Evolutionary conservation across 2,113 vertebrate genomes (phyloP).

Genomic region (Centropus bengalensis): DNA sequence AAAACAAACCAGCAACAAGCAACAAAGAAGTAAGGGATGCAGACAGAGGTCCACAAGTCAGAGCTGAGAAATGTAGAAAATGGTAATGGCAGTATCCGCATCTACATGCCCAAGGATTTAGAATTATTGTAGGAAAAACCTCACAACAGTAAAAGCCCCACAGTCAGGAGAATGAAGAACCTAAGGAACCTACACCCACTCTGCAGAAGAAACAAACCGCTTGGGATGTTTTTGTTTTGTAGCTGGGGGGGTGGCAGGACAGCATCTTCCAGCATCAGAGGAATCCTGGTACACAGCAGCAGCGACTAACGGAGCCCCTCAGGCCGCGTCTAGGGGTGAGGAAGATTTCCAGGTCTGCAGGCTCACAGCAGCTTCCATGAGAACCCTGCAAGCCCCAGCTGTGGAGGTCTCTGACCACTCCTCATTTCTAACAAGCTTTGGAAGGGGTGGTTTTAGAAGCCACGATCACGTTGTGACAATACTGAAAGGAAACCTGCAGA

Average conservation of each 20-base stretch:
- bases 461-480: accelerated
- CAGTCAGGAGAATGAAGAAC: background rate
- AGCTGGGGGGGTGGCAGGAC: background rate
- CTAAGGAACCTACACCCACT: background rate
- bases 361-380: background rate
- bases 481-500: background rate
- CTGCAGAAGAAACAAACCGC: background rate
- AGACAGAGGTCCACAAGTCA: background rate
- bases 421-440: background rate
- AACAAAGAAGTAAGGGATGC: background rate
- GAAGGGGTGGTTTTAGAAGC: background rate
- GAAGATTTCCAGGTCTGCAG: background rate
- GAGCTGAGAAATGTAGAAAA: background rate
- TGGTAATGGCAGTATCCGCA: background rate
- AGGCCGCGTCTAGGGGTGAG: accelerated
- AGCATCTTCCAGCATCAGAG: background rate
- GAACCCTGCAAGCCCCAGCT: background rate
- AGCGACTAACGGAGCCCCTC: background rate
- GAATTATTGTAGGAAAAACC: background rate
- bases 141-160: background rate
- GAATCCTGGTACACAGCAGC: background rate
- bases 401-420: background rate
- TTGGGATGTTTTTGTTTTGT: background rate
- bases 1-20: background rate
- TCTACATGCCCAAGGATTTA: background rate